A percentile compares a stretch with the other conserved stretches of the same genome.
phyloP scores from a whole-genome alignment of 2,113 vertebrate genomes.

The Desmodus rotundus region DNA sequence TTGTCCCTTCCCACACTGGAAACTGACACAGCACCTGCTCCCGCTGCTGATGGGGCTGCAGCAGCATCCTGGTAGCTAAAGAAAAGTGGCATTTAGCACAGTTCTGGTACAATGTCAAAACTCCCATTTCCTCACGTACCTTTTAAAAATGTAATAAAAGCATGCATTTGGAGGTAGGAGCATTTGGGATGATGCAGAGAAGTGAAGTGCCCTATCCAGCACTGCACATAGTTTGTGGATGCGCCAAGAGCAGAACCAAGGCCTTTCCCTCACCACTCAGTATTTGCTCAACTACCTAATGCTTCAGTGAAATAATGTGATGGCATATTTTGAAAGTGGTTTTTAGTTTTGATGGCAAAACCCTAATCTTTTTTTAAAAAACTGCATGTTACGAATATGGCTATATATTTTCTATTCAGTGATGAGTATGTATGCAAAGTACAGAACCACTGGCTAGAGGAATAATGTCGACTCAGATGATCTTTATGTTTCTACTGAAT shows the following conservation, averaged over 20 bases:
- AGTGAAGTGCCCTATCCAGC: neutral
- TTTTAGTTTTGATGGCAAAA: neutral
- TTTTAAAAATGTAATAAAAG: neutral
- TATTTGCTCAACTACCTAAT: neutral
- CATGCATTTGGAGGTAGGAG: neutral
- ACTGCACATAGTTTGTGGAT: neutral
- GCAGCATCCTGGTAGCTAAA: accelerated
- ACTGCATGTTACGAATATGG: neutral
- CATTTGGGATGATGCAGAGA: neutral
- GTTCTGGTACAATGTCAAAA: neutral
- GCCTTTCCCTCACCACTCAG: neutral
- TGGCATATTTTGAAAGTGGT: neutral
- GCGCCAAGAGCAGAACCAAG: neutral
- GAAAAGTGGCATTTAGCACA: accelerated
- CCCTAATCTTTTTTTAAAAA: conserved; percentile 19
- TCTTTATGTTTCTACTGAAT: neutral
- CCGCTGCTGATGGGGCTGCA: accelerated
- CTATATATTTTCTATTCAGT: neutral
- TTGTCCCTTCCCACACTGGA: too few relatives aligned
- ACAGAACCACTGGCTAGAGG: neutral
- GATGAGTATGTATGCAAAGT: neutral
- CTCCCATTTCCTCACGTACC: neutral
- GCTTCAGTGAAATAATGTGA: neutral
- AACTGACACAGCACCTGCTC: accelerated
- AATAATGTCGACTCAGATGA: neutral